These are phyloP conservation scores for Agrochola litura DNA, from an alignment of 2,888 invertebrate genomes.

Conservation along the genomic window DNA sequence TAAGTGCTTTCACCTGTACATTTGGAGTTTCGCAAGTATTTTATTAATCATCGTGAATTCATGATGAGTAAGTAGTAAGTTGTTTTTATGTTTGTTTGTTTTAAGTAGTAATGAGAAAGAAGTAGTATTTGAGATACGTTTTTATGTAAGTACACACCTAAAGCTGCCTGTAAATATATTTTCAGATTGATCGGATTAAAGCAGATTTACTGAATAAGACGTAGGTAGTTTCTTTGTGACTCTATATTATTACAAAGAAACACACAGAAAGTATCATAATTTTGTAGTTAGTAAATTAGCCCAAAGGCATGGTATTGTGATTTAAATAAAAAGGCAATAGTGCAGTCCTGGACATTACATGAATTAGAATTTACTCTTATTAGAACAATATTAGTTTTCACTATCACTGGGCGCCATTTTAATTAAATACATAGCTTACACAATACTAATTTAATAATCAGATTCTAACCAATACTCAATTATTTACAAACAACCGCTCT, in stretches of 20 bases:
- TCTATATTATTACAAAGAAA: too few relatives aligned
- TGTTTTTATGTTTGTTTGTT: conserved; percentile 29
- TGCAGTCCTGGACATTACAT: not conserved
- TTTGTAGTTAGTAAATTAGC: too few relatives aligned
- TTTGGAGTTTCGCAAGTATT: conserved; percentile 53
- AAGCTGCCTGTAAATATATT: too few relatives aligned
- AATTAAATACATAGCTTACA: conserved; percentile 3
- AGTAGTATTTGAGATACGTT: too few relatives aligned
- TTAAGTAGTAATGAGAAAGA: not conserved
- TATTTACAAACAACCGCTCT: conserved; percentile 26
- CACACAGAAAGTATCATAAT: too few relatives aligned
- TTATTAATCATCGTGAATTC: conserved; percentile 50
- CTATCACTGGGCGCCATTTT: not conserved
- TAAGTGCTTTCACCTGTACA: conserved; percentile 68
- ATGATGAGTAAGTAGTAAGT: conserved; percentile 8
- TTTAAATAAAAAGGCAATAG: not conserved
- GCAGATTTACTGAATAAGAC: too few relatives aligned
- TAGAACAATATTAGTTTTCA: conserved; percentile 8
- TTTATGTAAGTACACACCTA: too few relatives aligned
- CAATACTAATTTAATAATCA: conserved; percentile 35
- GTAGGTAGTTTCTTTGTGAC: too few relatives aligned
- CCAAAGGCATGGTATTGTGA: too few relatives aligned
- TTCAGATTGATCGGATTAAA: too few relatives aligned
- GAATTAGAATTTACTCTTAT: not conserved
- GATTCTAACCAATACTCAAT: conserved; percentile 9